Evolutionary conservation across 2,888 invertebrate genomes (phyloP), one percentile per base, ranked within the genome.

Genomic region (Argyra leucocephala): DNA sequence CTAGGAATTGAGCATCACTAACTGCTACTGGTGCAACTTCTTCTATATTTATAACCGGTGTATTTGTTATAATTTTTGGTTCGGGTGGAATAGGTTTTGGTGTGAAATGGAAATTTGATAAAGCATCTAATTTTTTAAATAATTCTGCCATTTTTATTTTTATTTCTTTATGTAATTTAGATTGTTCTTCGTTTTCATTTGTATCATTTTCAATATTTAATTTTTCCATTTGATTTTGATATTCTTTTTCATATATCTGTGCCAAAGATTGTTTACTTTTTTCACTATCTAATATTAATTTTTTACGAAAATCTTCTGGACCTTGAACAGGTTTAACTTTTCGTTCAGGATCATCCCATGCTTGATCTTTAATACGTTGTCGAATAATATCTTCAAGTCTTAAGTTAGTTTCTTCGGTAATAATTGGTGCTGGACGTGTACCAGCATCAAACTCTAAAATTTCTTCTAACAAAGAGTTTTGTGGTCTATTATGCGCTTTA

Each of bases 31-130:
- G 97, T 0, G 95, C 94, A 9, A 96, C 95, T 80, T 99, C 98
- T 79, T 99, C 99, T 86, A 96, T 91, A 36, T 83, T 85, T 63
- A 98, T 87, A 0, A 96, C 92, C 1, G 97, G 93, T 68, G 93
- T 83, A 76, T 99, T 97, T 67, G 88, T 90, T 6, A 98, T 84
- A 67, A 99, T 89, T 80, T 90, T 92, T 2, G 96, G 82, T 73
- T 98, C 97, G 0, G 95, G 90, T 67, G 87, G 85, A 1, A 88
- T 87, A 66, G 87, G 85, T 82, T 89, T 92, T 0, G 98, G 97
- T 61, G 95, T 95, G 74, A 91, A 98, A 78, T 96, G 93, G 79
- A 90, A 96, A 78, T 98, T 96, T 1, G 91, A 90, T 18, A 99
- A 82, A 0, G 96, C 92, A 80, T 98, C 96, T 58, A 99, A 81